These are phyloP conservation scores for Pelobates fuscus DNA, from an alignment of 2,113 vertebrate genomes.

Conservation along the genomic window DNA sequence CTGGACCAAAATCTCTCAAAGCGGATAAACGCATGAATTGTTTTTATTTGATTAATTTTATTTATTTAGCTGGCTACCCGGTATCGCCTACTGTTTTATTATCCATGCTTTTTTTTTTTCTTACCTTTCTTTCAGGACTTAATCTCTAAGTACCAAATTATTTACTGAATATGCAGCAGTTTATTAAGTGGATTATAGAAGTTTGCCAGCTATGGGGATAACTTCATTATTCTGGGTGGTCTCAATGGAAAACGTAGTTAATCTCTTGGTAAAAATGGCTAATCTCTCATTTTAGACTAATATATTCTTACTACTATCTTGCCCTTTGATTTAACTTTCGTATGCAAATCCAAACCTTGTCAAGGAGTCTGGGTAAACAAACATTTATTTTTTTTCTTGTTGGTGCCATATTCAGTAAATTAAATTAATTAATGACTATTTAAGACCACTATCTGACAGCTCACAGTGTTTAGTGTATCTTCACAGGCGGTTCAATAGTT, in stretches of 20 bases:
- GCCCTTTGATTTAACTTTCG: slow-evolving; percentile 16
- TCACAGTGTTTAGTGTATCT: no score
- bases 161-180: slow-evolving; percentile 66
- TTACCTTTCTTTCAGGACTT: slow-evolving; percentile 52
- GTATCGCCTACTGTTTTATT: slow-evolving; percentile 66
- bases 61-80: slow-evolving; percentile 62
- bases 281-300: slow-evolving; percentile 28
- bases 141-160: slow-evolving; percentile 66
- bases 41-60: slow-evolving; percentile 53
- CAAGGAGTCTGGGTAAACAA: background rate
- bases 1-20: slow-evolving; percentile 17
- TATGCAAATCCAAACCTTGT: background rate
- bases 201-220: slow-evolving; percentile 34
- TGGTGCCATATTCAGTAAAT: no score
- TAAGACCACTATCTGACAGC: no score
- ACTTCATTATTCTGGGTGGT: slow-evolving; percentile 37
- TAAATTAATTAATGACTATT: no score
- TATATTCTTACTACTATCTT: slow-evolving; percentile 30
- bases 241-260: slow-evolving; percentile 28
- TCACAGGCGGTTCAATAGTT: no score
- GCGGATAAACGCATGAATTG: slow-evolving; percentile 10
- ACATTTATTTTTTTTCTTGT: no score
- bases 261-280: slow-evolving; percentile 25
- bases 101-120: slow-evolving; percentile 58
- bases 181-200: slow-evolving; percentile 67